phyloP scores from a whole-genome alignment of 2,888 invertebrate genomes.

The Exephanes ischioxanthus region DNA sequence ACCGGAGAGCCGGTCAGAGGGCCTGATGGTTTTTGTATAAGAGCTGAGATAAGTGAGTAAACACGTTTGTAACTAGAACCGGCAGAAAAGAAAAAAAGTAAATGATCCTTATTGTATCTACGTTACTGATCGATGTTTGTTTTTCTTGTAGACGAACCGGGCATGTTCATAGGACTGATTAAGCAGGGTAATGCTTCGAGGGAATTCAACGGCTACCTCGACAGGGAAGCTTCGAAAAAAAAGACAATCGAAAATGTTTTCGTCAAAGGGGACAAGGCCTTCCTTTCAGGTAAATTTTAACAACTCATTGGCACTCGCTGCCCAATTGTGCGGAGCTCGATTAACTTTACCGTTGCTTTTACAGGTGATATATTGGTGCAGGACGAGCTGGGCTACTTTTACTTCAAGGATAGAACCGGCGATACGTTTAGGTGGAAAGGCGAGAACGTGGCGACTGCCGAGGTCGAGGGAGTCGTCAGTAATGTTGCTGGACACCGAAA shows the following conservation, averaged over 20 bases:
- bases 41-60: slow-evolving; percentile 78
- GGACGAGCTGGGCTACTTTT: slow-evolving; percentile 89
- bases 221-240: slow-evolving; percentile 87
- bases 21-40: slow-evolving; percentile 92
- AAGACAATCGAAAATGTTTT: slow-evolving; percentile 89
- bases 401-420: slow-evolving; percentile 88
- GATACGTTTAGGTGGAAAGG: slow-evolving; percentile 89
- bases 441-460: slow-evolving; percentile 90
- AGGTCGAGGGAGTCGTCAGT: slow-evolving; percentile 88
- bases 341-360: slow-evolving; percentile 38
- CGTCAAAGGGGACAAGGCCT: slow-evolving; percentile 88
- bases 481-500: slow-evolving; percentile 90
- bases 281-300: slow-evolving; percentile 86
- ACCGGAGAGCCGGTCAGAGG: slow-evolving; percentile 95
- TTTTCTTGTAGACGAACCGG: slow-evolving; percentile 90
- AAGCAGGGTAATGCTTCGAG: slow-evolving; percentile 88
- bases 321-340: background rate
- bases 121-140: slow-evolving; percentile 68
- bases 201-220: slow-evolving; percentile 90
- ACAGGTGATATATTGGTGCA: slow-evolving; percentile 87
- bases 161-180: slow-evolving; percentile 93
- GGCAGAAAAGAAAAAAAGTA: background rate
- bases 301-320: background rate
- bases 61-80: background rate
- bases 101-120: background rate